phyloP scores from a whole-genome alignment of 2,797 vertebrate genomes.

The Takifugu ocellatus region DNA sequence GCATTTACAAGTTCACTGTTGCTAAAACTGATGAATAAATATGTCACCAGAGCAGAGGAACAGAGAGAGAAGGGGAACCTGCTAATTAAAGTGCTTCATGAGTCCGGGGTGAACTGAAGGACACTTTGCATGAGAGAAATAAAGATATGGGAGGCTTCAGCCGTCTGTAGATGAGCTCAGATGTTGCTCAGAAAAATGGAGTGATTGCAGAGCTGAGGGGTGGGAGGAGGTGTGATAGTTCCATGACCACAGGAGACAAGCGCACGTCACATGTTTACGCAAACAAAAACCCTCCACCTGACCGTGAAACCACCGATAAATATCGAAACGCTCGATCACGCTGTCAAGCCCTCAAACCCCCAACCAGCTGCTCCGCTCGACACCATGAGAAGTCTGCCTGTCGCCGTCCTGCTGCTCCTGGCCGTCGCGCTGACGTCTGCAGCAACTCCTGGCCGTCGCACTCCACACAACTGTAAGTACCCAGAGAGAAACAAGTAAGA shows the following conservation, averaged over 20 bases:
- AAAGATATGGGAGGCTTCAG: no score
- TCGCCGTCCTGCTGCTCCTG: neutral
- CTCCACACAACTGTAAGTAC: neutral
- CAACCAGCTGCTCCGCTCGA: neutral
- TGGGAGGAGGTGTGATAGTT: constrained; percentile 27
- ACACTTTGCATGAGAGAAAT: no score
- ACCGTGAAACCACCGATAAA: no score
- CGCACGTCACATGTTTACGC: neutral
- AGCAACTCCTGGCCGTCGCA: no score
- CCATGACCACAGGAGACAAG: neutral
- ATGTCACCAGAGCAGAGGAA: no score
- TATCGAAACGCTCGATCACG: neutral
- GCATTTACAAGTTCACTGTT: no score
- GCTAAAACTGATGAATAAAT: no score
- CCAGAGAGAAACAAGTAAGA: no score
- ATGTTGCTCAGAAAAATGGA: neutral
- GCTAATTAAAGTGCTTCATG: no score
- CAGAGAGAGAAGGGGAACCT: no score
- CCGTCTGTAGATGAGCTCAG: no score
- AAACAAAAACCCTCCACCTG: neutral
- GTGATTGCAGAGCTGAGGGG: neutral
- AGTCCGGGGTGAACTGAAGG: no score
- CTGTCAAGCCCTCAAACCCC: neutral
- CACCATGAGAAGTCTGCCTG: neutral
- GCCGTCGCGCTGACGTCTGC: neutral